Conservation (phyloP, 2,113 vertebrate genomes). For the Burhinus oedicnemus region DNA sequence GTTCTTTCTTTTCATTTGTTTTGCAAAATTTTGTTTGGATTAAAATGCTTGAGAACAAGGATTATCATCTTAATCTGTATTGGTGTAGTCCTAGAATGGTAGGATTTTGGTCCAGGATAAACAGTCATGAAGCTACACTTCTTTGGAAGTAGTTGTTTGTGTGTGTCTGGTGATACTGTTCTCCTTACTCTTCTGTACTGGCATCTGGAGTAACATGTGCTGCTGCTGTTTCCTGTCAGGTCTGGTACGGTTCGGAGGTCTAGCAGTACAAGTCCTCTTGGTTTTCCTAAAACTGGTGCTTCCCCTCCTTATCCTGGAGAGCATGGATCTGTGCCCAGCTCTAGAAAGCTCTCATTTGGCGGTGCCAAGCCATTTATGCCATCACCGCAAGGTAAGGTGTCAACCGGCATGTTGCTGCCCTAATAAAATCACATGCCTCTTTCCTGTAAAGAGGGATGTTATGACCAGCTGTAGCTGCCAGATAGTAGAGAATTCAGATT, state of each 20-base stretch:
- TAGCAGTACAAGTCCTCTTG: slow-evolving; percentile 75
- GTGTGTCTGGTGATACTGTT: neutral
- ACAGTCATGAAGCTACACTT: neutral
- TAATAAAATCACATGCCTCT: neutral
- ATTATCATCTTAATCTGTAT: neutral
- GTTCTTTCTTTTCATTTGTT: neutral
- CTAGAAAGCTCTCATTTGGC: slow-evolving; percentile 81
- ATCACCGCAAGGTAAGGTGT: slow-evolving; percentile 83
- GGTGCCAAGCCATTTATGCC: slow-evolving; percentile 82
- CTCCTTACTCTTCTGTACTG: neutral
- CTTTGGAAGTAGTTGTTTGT: neutral
- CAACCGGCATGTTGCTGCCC: neutral
- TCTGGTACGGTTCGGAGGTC: slow-evolving; percentile 74
- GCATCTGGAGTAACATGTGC: neutral
- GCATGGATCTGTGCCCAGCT: slow-evolving; percentile 55
- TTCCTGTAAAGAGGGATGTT: neutral
- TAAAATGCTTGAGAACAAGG: neutral
- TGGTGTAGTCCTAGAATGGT: neutral
- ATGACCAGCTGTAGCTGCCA: neutral
- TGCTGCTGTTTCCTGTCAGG: slow-evolving; percentile 65
- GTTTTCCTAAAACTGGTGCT: slow-evolving; percentile 74
- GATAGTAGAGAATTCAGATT: neutral
- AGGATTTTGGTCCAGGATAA: neutral
- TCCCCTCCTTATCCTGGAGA: slow-evolving; percentile 82
- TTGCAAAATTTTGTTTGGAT: neutral